Percentiles rank a stretch among this genome's conserved stretches.
phyloP scores from a whole-genome alignment of 2,113 vertebrate species.

The Chloroceryle aenea region DNA sequence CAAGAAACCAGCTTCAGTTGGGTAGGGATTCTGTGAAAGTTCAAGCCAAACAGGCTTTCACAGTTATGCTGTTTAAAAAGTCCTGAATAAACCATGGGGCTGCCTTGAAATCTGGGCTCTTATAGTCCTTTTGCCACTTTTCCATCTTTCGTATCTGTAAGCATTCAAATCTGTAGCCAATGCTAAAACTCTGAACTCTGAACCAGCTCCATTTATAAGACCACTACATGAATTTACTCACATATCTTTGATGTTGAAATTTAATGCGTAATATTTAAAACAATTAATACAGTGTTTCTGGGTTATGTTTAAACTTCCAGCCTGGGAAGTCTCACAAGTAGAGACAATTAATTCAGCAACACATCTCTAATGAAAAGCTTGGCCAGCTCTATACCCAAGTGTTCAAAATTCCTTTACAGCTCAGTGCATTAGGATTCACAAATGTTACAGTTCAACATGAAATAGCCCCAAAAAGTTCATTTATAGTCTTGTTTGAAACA shows the following conservation, averaged over 20 bases:
- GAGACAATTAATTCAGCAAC: conserved; percentile 49
- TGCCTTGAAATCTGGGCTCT: background rate
- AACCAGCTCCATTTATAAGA: background rate
- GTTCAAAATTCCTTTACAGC: conserved; percentile 66
- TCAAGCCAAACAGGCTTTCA: background rate
- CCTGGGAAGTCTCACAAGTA: background rate
- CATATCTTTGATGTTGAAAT: background rate
- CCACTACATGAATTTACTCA: background rate
- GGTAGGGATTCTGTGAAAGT: background rate
- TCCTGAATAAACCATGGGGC: background rate
- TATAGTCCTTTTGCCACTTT: background rate
- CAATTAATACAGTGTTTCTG: background rate
- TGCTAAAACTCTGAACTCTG: background rate
- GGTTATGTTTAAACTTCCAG: background rate
- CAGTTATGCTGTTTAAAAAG: background rate
- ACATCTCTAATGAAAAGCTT: conserved; percentile 33
- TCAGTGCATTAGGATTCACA: conserved; percentile 56
- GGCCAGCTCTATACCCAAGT: background rate
- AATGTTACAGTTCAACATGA: conserved; percentile 47
- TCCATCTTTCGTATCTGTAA: background rate
- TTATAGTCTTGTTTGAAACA: conserved; percentile 35
- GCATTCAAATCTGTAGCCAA: background rate
- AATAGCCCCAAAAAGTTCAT: conserved; percentile 45
- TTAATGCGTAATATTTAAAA: background rate
- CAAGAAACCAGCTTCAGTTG: background rate